These are phyloP conservation scores for Tubulanus polymorphus DNA, from an alignment of 2,888 invertebrate genomes.

Conservation along the genomic window DNA sequence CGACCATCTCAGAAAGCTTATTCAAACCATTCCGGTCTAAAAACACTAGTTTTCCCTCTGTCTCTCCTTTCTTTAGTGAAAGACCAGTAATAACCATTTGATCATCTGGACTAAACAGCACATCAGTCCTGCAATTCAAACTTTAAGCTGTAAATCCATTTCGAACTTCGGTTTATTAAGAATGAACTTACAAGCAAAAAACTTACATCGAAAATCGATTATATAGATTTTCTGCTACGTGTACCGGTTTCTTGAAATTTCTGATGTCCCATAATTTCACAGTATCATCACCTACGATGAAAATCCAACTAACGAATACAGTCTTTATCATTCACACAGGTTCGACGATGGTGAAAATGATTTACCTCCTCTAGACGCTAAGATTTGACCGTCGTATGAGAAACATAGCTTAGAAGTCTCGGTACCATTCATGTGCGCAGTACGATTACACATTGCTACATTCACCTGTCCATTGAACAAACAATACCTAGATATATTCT, in stretches of 20 bases:
- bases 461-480: constrained; percentile 61
- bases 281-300: constrained; percentile 71
- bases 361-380: constrained; percentile 72
- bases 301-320: too few relatives aligned
- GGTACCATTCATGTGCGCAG: constrained; percentile 69
- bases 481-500: too few relatives aligned
- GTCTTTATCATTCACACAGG: too few relatives aligned
- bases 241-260: constrained; percentile 73
- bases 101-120: constrained; percentile 88
- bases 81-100: constrained; percentile 81
- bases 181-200: background rate
- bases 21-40: constrained; percentile 75
- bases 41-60: constrained; percentile 63
- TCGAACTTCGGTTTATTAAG: background rate
- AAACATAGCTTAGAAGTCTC: constrained; percentile 83
- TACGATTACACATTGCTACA: constrained; percentile 64
- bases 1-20: constrained; percentile 68
- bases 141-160: too few relatives aligned
- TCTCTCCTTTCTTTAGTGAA: constrained; percentile 63
- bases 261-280: constrained; percentile 93
- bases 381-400: constrained; percentile 75
- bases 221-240: constrained; percentile 67
- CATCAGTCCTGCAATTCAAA: constrained; percentile 57
- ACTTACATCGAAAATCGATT: constrained; percentile 68
- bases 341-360: too few relatives aligned